Base-by-base conservation (phyloP, 2,888 invertebrate genomes). In the Drosophila aldrichi region DNA sequence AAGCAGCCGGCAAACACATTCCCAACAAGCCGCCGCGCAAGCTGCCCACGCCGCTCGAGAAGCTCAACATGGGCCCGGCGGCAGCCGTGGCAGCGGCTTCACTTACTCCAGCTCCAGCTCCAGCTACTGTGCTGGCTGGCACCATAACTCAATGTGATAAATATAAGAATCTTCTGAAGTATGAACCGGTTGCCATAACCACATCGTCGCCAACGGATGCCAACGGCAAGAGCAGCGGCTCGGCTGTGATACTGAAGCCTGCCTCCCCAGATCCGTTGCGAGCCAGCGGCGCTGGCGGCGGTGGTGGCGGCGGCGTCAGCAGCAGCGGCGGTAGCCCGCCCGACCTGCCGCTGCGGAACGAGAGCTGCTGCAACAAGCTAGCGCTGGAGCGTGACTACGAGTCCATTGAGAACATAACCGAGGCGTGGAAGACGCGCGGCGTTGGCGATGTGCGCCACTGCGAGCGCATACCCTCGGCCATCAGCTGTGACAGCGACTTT, bases 381-480 rank as follows among this genome's bases (percentile, higher is more conserved):
- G 41, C 63, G 0, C 60, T 79, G n/a, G 92, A 93, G 70, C 85
- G 92, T 14, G 92, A 93, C 87, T 97, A 97, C 92, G 97, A 97
- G 89, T 94, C 95, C 89, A 95, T 97, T 32, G 96, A 96, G 93
- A 94, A 96, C 8, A 94, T 96, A 70, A 96, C 94, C 83, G 96
- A 97, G 83, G 97, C 97, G 10, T 97, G 97, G 97, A 95, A 95
- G 90, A 97, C 97, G 1, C 94, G 96, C 70, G 97, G 97, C 1
- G 94, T 96, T 22, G 95, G 95, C 88, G 95, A 96, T 57, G 95
- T 96, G 12, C 95, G 95, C 72, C 97, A 97, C 87, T 95, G 95
- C 0, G 97, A 97, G 91, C 93, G 88, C 20, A 82, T 83, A 16
- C 81, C 84, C 34, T 40, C 54, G 10, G 88, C 87, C 16, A 59